Evolutionary conservation across 2,888 invertebrate species (phyloP).

Genomic region (Macaria notata): DNA sequence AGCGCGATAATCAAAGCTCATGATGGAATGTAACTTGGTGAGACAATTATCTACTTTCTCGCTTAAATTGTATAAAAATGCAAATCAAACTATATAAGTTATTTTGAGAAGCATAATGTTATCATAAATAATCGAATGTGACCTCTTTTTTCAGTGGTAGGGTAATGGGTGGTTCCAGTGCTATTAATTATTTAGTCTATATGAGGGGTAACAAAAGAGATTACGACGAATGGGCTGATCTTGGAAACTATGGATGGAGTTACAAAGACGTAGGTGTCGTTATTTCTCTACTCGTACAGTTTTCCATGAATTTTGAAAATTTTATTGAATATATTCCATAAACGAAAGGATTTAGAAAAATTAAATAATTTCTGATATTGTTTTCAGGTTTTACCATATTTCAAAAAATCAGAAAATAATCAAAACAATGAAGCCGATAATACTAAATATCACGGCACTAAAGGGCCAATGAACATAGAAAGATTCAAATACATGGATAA

Average conservation of each 20-base stretch:
- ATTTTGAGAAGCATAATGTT: no score
- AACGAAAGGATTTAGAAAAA: no score
- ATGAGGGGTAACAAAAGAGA: constrained; percentile 84
- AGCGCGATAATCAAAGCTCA: no score
- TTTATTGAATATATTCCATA: no score
- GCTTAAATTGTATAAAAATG: no score
- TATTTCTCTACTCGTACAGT: not conserved
- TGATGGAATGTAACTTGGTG: no score
- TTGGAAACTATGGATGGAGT: constrained; percentile 84
- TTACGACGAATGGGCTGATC: constrained; percentile 85
- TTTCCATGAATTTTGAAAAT: no score
- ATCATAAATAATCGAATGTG: no score
- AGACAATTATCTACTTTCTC: no score
- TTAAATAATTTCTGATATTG: not conserved
- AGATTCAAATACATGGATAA: constrained; percentile 82
- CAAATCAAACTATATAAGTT: no score
- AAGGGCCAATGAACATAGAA: constrained; percentile 84
- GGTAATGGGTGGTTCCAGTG: constrained; percentile 86
- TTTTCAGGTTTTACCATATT: constrained; percentile 84
- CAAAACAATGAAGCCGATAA: constrained; percentile 72
- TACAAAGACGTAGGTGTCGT: constrained; percentile 68
- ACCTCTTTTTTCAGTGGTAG: constrained; percentile 71
- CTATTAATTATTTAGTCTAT: constrained; percentile 85
- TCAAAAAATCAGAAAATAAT: constrained; percentile 84
- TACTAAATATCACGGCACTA: constrained; percentile 76